phyloP scores from a whole-genome alignment of 1,140 invertebrate genomes.

The Bombus superbus region DNA sequence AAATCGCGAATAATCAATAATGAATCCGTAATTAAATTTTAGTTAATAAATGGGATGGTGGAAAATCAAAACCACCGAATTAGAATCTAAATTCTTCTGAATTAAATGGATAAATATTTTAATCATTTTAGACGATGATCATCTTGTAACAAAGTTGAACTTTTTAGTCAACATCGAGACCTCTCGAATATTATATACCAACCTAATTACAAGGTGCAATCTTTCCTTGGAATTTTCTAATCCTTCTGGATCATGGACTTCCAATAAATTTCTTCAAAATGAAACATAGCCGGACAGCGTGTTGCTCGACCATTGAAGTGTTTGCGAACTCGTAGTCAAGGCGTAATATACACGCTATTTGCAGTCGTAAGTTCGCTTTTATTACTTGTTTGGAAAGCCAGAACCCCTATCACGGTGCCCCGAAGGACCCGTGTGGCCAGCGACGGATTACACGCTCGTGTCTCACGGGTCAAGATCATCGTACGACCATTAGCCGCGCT shows the following conservation, averaged over 20 bases:
- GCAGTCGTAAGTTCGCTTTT: conserved; percentile 75
- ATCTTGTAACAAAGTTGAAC: no score
- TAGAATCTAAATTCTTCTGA: neutral
- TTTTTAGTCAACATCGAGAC: no score
- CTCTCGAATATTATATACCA: no score
- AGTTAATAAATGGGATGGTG: neutral
- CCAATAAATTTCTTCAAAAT: neutral
- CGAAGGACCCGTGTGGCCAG: conserved; percentile 45
- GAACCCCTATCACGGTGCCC: conserved; percentile 58
- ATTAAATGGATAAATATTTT: no score
- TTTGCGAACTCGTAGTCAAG: neutral
- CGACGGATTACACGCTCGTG: conserved; percentile 74
- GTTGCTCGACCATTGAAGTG: neutral
- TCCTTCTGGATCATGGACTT: neutral
- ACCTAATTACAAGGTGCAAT: neutral
- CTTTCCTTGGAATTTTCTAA: neutral
- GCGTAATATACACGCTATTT: conserved; percentile 60
- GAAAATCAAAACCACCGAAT: neutral
- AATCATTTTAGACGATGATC: no score
- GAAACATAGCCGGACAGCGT: neutral
- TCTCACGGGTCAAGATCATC: conserved; percentile 75
- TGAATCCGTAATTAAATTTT: no score
- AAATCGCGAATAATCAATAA: no score
- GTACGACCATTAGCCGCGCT: conserved; percentile 67
- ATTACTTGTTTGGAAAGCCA: conserved; percentile 75